Conservation (phyloP, 2,888 invertebrate genomes). For the Euzetes globulus region DNA sequence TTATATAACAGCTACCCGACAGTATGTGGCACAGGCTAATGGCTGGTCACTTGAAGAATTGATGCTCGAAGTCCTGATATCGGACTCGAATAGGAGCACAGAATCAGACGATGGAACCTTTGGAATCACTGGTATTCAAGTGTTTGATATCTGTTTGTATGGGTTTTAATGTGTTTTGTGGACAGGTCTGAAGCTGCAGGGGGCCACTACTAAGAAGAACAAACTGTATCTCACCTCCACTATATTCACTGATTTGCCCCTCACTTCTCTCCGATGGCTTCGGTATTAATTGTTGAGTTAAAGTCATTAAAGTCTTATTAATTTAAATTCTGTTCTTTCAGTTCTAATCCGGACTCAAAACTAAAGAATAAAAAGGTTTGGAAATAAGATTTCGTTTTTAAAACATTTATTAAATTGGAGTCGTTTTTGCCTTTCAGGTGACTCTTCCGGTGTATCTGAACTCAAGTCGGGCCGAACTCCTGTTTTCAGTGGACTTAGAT, state of each 20-base stretch:
- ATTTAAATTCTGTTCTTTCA: neutral
- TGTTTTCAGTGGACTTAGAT: conserved; percentile 90
- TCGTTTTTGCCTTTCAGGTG: conserved; percentile 50
- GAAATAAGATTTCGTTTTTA: neutral
- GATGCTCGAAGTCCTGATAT: conserved; percentile 61
- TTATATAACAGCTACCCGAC: conserved; percentile 96
- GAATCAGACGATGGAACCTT: conserved; percentile 51
- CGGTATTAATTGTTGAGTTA: conserved; percentile 51
- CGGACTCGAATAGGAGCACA: conserved; percentile 50
- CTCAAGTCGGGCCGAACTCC: conserved; percentile 82
- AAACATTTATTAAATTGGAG: neutral
- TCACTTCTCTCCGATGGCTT: conserved; percentile 82
- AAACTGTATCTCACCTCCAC: conserved; percentile 82
- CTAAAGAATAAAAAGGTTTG: conserved; percentile 1
- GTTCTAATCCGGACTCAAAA: neutral
- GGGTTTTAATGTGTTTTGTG: no score
- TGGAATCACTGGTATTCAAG: conserved; percentile 48
- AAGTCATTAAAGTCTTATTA: neutral
- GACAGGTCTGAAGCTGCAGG: conserved; percentile 84
- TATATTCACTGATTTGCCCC: conserved; percentile 86
- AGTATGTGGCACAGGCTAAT: conserved; percentile 94
- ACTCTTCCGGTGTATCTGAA: conserved; percentile 95
- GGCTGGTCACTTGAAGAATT: conserved; percentile 88
- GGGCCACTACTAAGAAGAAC: conserved; percentile 81
- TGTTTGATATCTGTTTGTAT: neutral